phyloP scores from a whole-genome alignment of 2,888 invertebrate genomes.

The Geotrupes spiniger region DNA sequence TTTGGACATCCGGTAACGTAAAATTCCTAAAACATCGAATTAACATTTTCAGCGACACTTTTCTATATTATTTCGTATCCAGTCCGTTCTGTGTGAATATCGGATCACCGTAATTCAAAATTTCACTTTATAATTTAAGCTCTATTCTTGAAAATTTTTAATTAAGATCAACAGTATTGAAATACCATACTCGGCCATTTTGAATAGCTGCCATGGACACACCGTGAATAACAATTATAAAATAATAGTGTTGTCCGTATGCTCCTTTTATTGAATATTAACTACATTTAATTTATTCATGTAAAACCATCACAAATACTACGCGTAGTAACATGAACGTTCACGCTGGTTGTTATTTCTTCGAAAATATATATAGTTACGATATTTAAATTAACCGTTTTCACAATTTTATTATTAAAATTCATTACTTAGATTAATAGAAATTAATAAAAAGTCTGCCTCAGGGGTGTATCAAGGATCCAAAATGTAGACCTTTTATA shows the following conservation, averaged over 20 bases:
- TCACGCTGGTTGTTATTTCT: too few relatives aligned
- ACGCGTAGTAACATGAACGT: conserved; percentile 11
- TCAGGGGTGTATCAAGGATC: too few relatives aligned
- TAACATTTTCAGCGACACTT: conserved; percentile 22
- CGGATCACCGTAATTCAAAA: too few relatives aligned
- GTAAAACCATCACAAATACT: conserved; percentile 15
- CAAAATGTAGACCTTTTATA: too few relatives aligned
- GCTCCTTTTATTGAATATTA: conserved; percentile 17
- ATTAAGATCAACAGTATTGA: conserved; percentile 9
- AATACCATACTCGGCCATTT: conserved; percentile 28
- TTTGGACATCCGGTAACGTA: conserved; percentile 29
- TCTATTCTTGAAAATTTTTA: not conserved
- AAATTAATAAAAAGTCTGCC: too few relatives aligned
- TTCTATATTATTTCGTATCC: too few relatives aligned
- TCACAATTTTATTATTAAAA: too few relatives aligned
- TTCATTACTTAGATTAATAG: too few relatives aligned
- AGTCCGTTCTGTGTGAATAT: too few relatives aligned
- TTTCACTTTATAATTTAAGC: too few relatives aligned
- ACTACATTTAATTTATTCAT: conserved; percentile 17
- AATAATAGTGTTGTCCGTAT: conserved; percentile 26
- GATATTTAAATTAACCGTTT: too few relatives aligned
- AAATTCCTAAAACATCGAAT: conserved; percentile 23
- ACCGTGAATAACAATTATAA: conserved; percentile 29
- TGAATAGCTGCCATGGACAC: conserved; percentile 28
- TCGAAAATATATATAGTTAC: too few relatives aligned